Evolutionary conservation across 2,888 invertebrate species (phyloP), one percentile per base, ranked within the genome.

Genomic region (Norana najaformis): DNA sequence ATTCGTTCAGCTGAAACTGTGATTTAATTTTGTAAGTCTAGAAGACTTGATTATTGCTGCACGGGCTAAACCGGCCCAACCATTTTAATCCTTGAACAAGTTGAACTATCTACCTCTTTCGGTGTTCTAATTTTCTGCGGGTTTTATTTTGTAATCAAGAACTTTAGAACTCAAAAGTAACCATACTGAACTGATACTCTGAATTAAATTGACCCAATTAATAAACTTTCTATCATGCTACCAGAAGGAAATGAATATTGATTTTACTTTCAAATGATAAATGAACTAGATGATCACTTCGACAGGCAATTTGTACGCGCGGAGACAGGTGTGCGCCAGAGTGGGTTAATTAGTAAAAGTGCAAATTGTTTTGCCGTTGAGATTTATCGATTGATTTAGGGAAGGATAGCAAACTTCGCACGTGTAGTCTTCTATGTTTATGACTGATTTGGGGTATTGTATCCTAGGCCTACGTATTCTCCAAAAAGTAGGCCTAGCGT

Each of bases 1-100:
- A n/a, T 69, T 69, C 69, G 69, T 69, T 69, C 69, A 69, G n/a
- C n/a, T n/a, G n/a, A 69, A 69, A 69, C 69, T 69, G 69, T 69
- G 69, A 69, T 69, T 69, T 69, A 13, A 69, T n/a, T 69, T 47
- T 47, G 53, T 69, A 20, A 23, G n/a, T 69, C 69, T 69, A 5
- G 69, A 69, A 69, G 69, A 69, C 69, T 69, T 69, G 11, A 8
- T n/a, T n/a, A 69, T n/a, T 16, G 18, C 39, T 39, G 8, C 13
- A 53, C 3, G 11, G 23, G 30, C 13, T 69, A 1, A 69, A n/a
- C n/a, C 69, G 13, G 16, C 11, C 8, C n/a, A 14, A 14, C 47
- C 4, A 18, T 14, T 47, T 69, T 11, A 69, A 69, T 69, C 69
- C 69, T 69, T 69, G 69, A 69, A 69, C n/a, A 69, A 69, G 69